Conservation (phyloP, 2,797 vertebrate species). For the Moxostoma hubbsi region DNA sequence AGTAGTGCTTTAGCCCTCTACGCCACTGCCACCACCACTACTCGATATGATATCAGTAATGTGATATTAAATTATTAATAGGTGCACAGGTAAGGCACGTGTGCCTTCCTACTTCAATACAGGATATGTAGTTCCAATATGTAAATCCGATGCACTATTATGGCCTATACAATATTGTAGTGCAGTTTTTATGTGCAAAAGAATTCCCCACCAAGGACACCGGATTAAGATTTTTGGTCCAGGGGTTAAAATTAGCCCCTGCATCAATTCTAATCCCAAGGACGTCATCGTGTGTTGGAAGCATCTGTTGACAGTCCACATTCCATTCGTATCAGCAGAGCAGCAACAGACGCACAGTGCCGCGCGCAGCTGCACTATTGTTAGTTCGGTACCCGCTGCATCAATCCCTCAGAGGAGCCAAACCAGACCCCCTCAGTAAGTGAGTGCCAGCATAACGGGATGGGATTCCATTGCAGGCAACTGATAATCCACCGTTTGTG, state of each 20-base stretch:
- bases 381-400: slow-evolving; percentile 79
- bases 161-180: neutral
- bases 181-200: slow-evolving; percentile 72
- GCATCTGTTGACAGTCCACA: slow-evolving; percentile 98
- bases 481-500: neutral
- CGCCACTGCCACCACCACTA: too few relatives aligned
- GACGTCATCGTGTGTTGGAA: slow-evolving; percentile 90
- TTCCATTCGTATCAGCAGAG: slow-evolving; percentile 90
- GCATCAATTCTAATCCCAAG: slow-evolving; percentile 87
- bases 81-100: neutral
- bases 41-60: neutral
- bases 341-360: slow-evolving; percentile 82
- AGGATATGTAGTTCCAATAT: neutral
- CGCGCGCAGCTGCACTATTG: slow-evolving; percentile 73
- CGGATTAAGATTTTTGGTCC: slow-evolving; percentile 84
- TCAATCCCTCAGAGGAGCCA: slow-evolving; percentile 73
- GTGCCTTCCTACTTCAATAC: neutral
- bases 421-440: slow-evolving; percentile 41
- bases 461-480: too few relatives aligned
- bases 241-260: slow-evolving; percentile 90
- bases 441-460: too few relatives aligned
- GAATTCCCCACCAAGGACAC: slow-evolving; percentile 82
- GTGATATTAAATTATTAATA: neutral
- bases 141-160: neutral
- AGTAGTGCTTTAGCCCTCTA: too few relatives aligned